phyloP scores from a whole-genome alignment of 1,140 invertebrate genomes.

The Achatina immaculata region DNA sequence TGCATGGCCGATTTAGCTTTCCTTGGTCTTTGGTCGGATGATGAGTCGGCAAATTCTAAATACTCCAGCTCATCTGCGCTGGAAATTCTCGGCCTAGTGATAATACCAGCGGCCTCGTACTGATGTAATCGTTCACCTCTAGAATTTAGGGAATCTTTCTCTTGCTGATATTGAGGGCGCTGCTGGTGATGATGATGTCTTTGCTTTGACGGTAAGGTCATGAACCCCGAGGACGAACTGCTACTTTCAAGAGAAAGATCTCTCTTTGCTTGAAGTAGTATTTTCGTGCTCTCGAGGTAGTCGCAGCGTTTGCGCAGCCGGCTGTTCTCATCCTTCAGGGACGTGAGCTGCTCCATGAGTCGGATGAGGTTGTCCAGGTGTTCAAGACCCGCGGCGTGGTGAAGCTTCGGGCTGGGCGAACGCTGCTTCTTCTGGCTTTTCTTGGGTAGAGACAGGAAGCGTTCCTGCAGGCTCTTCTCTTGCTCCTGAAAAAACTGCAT shows the following conservation, averaged over 20 bases:
- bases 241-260: conserved; percentile 51
- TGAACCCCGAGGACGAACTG: conserved; percentile 49
- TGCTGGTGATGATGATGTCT: conserved; percentile 45
- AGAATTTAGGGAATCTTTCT: conserved; percentile 14
- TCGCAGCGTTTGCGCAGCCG: conserved; percentile 79
- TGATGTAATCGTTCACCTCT: background rate
- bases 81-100: conserved; percentile 52
- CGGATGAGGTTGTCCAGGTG: conserved; percentile 83
- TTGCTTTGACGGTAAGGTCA: conserved; percentile 51
- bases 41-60: conserved; percentile 55
- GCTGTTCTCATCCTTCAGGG: conserved; percentile 80
- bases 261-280: conserved; percentile 73
- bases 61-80: conserved; percentile 60
- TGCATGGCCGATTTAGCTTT: conserved; percentile 50
- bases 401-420: conserved; percentile 58
- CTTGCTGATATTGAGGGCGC: conserved; percentile 17
- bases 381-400: conserved; percentile 75
- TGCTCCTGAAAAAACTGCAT: conserved; percentile 65
- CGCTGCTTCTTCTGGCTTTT: conserved; percentile 46
- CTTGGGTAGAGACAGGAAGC: conserved; percentile 39
- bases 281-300: conserved; percentile 81
- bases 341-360: conserved; percentile 81
- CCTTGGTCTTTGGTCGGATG: conserved; percentile 56
- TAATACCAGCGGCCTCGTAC: background rate
- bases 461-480: conserved; percentile 54